These are phyloP conservation scores for Buathra laborator DNA, from an alignment of 2,888 invertebrate genomes.

Conservation along the genomic window DNA sequence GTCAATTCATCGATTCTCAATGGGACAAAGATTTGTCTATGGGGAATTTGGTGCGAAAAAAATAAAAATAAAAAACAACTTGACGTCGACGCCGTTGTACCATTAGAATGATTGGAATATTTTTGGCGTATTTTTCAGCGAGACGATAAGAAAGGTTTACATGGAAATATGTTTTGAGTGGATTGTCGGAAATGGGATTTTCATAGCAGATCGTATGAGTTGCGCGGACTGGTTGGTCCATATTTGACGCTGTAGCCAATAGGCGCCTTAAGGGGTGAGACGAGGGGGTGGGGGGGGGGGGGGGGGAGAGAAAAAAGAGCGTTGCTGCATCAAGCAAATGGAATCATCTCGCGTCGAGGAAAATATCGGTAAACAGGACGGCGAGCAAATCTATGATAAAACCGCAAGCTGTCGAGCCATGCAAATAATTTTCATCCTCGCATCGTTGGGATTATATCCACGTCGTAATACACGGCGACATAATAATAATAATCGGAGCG, in stretches of 20 bases:
- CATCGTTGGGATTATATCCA: background rate
- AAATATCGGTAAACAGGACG: background rate
- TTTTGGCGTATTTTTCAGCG: background rate
- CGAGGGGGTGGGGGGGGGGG: background rate
- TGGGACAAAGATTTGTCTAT: background rate
- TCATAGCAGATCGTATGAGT: constrained; percentile 18
- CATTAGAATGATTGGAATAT: background rate
- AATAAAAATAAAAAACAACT: background rate
- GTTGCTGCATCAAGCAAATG: background rate
- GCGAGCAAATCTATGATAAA: background rate
- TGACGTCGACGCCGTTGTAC: background rate
- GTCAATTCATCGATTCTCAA: background rate
- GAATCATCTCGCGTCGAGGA: background rate
- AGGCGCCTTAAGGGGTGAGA: background rate
- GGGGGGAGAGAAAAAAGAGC: background rate
- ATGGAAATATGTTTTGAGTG: background rate
- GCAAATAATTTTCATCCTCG: background rate
- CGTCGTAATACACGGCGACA: background rate
- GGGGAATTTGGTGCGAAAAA: background rate
- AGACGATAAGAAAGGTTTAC: background rate
- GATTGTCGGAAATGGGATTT: constrained; percentile 17
- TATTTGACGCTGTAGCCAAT: background rate
- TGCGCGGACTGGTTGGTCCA: background rate
- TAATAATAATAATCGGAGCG: background rate
- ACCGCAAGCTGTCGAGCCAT: background rate